A percentile compares a stretch with the other conserved stretches of the same genome.
These are phyloP conservation scores for Augochlora pura DNA, from an alignment of 1,140 invertebrate genomes.

Conservation along the genomic window DNA sequence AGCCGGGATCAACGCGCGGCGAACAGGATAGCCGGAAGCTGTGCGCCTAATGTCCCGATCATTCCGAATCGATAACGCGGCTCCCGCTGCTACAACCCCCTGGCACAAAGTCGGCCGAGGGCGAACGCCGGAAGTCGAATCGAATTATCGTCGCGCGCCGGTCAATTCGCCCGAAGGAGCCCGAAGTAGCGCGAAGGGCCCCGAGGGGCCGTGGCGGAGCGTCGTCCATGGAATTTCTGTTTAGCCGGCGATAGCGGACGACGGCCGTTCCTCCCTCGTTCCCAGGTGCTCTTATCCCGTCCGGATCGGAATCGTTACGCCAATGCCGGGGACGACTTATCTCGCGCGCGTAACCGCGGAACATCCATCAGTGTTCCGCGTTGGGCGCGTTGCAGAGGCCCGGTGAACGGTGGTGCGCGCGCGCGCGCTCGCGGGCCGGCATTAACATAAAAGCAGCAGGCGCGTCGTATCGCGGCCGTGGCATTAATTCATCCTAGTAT, in stretches of 20 bases:
- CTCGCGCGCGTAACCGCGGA: slow-evolving; percentile 41
- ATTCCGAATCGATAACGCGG: slow-evolving; percentile 74
- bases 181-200: too few relatives aligned
- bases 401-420: too few relatives aligned
- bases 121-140: slow-evolving; percentile 57
- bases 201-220: too few relatives aligned
- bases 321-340: slow-evolving; percentile 49
- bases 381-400: neutral
- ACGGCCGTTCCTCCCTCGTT: neutral
- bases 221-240: neutral
- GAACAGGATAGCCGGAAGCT: neutral
- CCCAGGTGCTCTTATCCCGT: slow-evolving; percentile 31
- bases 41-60: slow-evolving; percentile 63
- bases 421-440: neutral
- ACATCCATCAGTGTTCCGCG: slow-evolving; percentile 51
- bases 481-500: slow-evolving; percentile 60
- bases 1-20: neutral
- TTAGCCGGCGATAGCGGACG: neutral
- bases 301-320: slow-evolving; percentile 48
- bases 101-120: slow-evolving; percentile 26
- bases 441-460: slow-evolving; percentile 56
- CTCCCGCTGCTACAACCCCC: slow-evolving; percentile 14
- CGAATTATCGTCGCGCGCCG: slow-evolving; percentile 46
- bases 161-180: too few relatives aligned
- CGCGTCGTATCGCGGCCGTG: slow-evolving; percentile 44